phyloP scores from a whole-genome alignment of 2,888 invertebrate genomes.

The Sinodicranocentrus sp. region DNA sequence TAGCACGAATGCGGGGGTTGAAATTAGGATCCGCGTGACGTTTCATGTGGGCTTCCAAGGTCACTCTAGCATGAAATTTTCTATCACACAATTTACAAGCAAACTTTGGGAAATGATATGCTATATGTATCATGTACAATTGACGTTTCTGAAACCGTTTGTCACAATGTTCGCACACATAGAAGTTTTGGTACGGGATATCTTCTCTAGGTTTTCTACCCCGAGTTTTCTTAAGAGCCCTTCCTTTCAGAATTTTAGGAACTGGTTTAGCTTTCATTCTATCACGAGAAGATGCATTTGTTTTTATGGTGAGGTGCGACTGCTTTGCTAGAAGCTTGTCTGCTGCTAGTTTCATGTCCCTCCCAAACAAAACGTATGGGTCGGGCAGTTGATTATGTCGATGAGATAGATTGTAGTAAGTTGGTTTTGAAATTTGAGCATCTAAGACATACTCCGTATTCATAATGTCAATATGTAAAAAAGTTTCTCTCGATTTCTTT shows the following conservation, averaged over 20 bases:
- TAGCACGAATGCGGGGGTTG: neutral
- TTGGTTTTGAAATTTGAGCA: neutral
- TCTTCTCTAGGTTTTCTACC: conserved; percentile 1
- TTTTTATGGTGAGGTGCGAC: too few relatives aligned
- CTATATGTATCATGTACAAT: conserved; percentile 17
- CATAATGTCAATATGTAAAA: too few relatives aligned
- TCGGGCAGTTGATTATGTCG: conserved; percentile 14
- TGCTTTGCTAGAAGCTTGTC: conserved; percentile 1
- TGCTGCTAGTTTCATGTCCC: neutral
- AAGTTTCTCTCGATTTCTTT: neutral
- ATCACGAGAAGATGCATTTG: too few relatives aligned
- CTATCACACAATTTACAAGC: conserved; percentile 31
- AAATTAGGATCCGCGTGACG: conserved; percentile 33
- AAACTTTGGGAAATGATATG: conserved; percentile 11
- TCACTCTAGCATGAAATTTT: conserved; percentile 6
- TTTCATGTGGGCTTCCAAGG: neutral
- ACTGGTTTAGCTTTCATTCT: neutral
- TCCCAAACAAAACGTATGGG: conserved; percentile 42
- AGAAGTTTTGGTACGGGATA: conserved; percentile 41
- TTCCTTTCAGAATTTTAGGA: neutral
- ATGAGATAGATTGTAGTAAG: conserved; percentile 17
- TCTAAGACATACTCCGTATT: neutral
- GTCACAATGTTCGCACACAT: conserved; percentile 37
- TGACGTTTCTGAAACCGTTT: conserved; percentile 18
- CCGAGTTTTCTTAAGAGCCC: neutral